Conservation (phyloP, 1,140 invertebrate species). For the Drosophila lini region DNA sequence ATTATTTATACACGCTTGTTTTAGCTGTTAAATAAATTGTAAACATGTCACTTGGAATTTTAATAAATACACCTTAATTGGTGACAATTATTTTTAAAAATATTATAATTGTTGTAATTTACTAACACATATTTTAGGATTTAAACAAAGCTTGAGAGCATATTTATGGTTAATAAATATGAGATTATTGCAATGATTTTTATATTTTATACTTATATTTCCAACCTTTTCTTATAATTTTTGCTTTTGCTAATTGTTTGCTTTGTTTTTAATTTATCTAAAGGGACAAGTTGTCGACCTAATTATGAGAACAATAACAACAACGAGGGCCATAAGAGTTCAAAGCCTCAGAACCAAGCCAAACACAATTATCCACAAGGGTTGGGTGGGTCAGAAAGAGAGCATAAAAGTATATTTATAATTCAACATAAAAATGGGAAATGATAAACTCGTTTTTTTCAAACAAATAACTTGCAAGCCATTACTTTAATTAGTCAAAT, state of each 20-base stretch:
- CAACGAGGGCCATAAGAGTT: conserved; percentile 14
- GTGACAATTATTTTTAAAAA: not conserved
- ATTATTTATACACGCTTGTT: conserved; percentile 7
- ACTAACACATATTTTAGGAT: not conserved
- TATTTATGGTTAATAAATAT: conserved; percentile 14
- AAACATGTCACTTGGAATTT: conserved; percentile 11
- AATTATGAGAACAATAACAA: conserved; percentile 28
- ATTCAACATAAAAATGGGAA: conserved; percentile 21
- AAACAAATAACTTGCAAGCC: conserved; percentile 66
- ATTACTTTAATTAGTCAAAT: conserved; percentile 83
- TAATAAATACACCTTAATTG: conserved; percentile 1
- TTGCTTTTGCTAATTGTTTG: not conserved
- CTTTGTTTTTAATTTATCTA: conserved; percentile 3
- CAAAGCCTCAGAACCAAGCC: conserved; percentile 9
- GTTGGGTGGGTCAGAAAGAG: not conserved
- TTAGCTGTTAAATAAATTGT: conserved; percentile 17
- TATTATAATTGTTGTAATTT: not conserved
- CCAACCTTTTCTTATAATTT: not conserved
- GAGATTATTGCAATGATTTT: conserved; percentile 5
- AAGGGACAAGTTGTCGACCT: conserved; percentile 34
- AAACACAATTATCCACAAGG: conserved; percentile 32
- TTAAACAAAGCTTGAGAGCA: not conserved
- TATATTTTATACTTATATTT: not conserved
- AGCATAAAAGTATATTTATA: conserved; percentile 12
- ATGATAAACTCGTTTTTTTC: conserved; percentile 37